These are phyloP conservation scores for Stictonetta naevosa DNA, from an alignment of 2,113 vertebrate species.

Conservation along the genomic window DNA sequence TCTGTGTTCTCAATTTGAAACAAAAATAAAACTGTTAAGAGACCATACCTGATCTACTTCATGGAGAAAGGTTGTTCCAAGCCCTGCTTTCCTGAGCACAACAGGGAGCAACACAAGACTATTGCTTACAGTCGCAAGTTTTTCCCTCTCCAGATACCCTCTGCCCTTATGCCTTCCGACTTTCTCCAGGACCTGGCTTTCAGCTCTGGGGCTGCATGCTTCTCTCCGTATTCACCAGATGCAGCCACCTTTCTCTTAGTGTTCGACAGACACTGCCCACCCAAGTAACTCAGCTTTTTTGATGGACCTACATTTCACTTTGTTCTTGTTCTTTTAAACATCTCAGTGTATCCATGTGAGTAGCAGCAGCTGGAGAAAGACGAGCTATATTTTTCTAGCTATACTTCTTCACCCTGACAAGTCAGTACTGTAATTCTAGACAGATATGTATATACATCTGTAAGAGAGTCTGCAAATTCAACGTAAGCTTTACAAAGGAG, in stretches of 20 bases:
- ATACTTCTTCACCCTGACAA: background rate
- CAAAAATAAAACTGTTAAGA: background rate
- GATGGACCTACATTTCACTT: background rate
- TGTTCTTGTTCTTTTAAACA: background rate
- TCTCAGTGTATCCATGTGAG: rapidly evolving
- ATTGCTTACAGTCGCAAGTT: background rate
- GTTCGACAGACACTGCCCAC: background rate
- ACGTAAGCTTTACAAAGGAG: background rate
- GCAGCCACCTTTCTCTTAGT: background rate
- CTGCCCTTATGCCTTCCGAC: background rate
- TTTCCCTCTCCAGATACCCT: background rate
- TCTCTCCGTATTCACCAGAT: background rate
- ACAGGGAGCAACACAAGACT: background rate
- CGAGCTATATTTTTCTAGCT: background rate
- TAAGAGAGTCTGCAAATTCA: background rate
- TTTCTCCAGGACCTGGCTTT: background rate
- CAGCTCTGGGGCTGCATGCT: background rate
- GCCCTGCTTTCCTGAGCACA: background rate
- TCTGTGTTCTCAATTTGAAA: background rate
- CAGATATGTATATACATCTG: background rate
- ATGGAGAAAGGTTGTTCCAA: background rate
- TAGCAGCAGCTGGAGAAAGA: background rate
- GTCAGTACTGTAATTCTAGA: background rate
- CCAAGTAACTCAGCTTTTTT: background rate
- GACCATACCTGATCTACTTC: background rate